Evolutionary conservation across 1,140 invertebrate genomes (phyloP).

Genomic region (Eufriesea mexicana): DNA sequence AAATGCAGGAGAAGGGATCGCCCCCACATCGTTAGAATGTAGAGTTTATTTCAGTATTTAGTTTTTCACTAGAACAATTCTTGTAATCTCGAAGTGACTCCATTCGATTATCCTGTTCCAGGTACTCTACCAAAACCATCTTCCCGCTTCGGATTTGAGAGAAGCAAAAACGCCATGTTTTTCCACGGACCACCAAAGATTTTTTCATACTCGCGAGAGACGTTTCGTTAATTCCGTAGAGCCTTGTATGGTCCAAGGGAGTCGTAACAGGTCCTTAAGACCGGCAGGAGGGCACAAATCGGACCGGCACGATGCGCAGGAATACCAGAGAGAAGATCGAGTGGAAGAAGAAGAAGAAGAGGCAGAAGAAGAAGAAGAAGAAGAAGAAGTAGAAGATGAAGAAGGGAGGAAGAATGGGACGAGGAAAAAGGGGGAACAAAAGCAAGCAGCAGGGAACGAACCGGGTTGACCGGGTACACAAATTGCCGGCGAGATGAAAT

Average conservation of each 20-base stretch:
- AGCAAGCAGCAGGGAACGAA: constrained; percentile 27
- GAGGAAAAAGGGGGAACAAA: constrained; percentile 51
- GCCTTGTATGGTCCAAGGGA: not conserved
- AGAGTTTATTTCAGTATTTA: too few relatives aligned
- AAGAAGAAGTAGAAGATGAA: constrained; percentile 16
- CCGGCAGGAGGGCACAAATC: constrained; percentile 46
- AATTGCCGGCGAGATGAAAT: constrained; percentile 70
- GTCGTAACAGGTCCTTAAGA: constrained; percentile 46
- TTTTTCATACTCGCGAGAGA: not conserved
- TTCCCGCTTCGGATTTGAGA: too few relatives aligned
- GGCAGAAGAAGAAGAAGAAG: constrained; percentile 20
- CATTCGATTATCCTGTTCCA: too few relatives aligned
- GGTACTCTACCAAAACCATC: too few relatives aligned
- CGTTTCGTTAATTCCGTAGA: not conserved
- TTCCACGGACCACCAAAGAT: not conserved
- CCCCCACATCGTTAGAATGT: too few relatives aligned
- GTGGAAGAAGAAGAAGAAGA: constrained; percentile 19
- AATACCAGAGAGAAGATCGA: constrained; percentile 56
- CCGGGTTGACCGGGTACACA: constrained; percentile 57
- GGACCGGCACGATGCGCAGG: constrained; percentile 53
- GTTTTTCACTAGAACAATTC: too few relatives aligned
- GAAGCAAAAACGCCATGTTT: too few relatives aligned
- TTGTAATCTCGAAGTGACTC: too few relatives aligned
- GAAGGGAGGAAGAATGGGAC: constrained; percentile 27
- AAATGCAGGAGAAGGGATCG: too few relatives aligned